Percentiles rank a stretch among this genome's conserved stretches.
Conservation (phyloP, 2,888 invertebrate species). For the Odiellus spinosus region DNA sequence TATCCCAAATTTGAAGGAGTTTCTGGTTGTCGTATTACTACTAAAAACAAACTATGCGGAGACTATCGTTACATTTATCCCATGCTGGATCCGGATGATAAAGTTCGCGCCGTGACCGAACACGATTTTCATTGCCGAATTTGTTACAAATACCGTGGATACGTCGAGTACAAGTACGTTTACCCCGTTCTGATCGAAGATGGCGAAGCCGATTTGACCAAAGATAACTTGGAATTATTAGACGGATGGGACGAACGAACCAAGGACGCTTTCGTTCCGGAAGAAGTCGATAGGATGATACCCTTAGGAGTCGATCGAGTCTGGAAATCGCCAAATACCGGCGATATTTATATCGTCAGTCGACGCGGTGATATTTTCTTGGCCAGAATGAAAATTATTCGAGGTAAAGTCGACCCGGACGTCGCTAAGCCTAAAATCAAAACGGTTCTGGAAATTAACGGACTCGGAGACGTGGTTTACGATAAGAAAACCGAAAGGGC, state of each 20-base stretch:
- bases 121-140: slow-evolving; percentile 17
- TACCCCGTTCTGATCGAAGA: slow-evolving; percentile 46
- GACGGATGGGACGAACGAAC: slow-evolving; percentile 9
- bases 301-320: slow-evolving; percentile 13
- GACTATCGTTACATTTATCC: slow-evolving; percentile 61
- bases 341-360: slow-evolving; percentile 12
- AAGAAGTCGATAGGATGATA: slow-evolving; percentile 14
- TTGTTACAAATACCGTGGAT: slow-evolving; percentile 13
- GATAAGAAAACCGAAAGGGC: too few relatives aligned
- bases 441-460: too few relatives aligned
- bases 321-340: slow-evolving; percentile 7
- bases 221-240: slow-evolving; percentile 4
- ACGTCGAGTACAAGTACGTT: slow-evolving; percentile 41
- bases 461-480: too few relatives aligned
- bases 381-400: slow-evolving; percentile 9
- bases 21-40: slow-evolving; percentile 30
- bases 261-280: slow-evolving; percentile 11
- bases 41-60: slow-evolving; percentile 47
- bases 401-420: background rate
- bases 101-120: slow-evolving; percentile 12
- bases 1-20: slow-evolving; percentile 7
- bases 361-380: slow-evolving; percentile 10
- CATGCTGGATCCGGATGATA: slow-evolving; percentile 25
- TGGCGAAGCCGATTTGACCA: slow-evolving; percentile 43
- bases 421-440: background rate